Evolutionary conservation across 2,113 vertebrate genomes (phyloP).

Genomic region (Colius striatus): DNA sequence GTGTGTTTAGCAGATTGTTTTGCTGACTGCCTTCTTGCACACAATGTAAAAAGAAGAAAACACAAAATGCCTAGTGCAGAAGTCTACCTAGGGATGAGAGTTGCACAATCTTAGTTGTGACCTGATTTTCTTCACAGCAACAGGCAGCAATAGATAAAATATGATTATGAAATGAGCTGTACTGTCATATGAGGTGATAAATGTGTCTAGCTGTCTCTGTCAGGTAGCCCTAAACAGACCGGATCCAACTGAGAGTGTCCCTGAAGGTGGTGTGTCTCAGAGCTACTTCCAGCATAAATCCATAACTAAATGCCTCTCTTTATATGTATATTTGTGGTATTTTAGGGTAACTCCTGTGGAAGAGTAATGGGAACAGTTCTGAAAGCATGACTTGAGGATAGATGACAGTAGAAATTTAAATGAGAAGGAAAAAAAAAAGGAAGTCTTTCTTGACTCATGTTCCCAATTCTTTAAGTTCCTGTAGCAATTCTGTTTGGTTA

Average conservation of each 20-base stretch:
- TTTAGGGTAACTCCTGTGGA: neutral
- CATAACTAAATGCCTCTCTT: neutral
- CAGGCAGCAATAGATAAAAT: neutral
- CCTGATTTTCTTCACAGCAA: neutral
- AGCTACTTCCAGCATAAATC: neutral
- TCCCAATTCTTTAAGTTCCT: neutral
- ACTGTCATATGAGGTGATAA: neutral
- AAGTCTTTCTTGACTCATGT: too few species aligned
- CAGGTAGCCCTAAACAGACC: neutral
- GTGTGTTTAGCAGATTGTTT: neutral
- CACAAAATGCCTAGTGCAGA: neutral
- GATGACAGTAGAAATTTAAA: neutral
- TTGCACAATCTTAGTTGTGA: neutral
- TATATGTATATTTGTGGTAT: neutral
- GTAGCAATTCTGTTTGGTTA: neutral
- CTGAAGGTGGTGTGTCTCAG: neutral
- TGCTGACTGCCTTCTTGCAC: neutral
- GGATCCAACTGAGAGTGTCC: neutral
- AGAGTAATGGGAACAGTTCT: neutral
- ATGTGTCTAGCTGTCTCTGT: neutral
- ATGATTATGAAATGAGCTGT: neutral
- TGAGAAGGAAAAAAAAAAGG: accelerated
- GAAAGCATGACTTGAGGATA: neutral
- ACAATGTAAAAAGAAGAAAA: neutral
- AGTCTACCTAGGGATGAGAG: neutral